Evolutionary conservation across 2,797 vertebrate genomes (phyloP), one percentile per base, ranked within the genome.

Genomic region (Lithobates sylvaticus): DNA sequence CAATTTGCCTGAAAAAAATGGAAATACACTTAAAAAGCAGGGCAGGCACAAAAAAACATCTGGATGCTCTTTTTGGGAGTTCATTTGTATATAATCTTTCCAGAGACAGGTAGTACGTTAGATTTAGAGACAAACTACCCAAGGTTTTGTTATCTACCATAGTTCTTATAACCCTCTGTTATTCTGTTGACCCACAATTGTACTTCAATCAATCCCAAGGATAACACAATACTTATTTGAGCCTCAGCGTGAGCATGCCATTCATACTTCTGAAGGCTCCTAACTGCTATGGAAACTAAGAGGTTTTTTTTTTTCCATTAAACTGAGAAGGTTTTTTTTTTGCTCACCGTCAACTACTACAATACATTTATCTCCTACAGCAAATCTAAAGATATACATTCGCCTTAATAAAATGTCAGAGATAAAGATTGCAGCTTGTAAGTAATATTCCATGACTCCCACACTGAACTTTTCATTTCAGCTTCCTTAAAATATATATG

Each of bases 401-500:
- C 39, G 61, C 26, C 16, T 54, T 39, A 42, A 64, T 64, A 58
- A 64, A 65, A 65, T 73, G 29, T 71, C 15, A 58, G 29, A 42
- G 26, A 70, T 71, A 81, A 26, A 65, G 54, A 18, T 54, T 82
- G 21, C n/a, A 67, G 27, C 34, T 42, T 82, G 54, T 44, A 64
- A 82, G 80, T 74, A 74, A 73, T 82, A 82, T 64, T 61, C 50
- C 72, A 26, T 27, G 61, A 72, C 70, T 44, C 34, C 34, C 18
- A 39, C 34, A 36, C 70, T 64, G 50, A 82, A 58, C 58, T 44
- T 82, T 82, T 73, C 70, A 73, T 73, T 82, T 76, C 36, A 50
- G 15, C 29, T 72, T 78, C 65, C 36, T 16, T 47, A 83, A 83
- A 83, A 78, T 82, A 77, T 71, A 77, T 82, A 71, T 81, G 72